A percentile compares a stretch with the other conserved stretches of the same genome.
These are phyloP conservation scores for Notothenia rossii DNA, from an alignment of 2,113 vertebrate species.

Conservation along the genomic window DNA sequence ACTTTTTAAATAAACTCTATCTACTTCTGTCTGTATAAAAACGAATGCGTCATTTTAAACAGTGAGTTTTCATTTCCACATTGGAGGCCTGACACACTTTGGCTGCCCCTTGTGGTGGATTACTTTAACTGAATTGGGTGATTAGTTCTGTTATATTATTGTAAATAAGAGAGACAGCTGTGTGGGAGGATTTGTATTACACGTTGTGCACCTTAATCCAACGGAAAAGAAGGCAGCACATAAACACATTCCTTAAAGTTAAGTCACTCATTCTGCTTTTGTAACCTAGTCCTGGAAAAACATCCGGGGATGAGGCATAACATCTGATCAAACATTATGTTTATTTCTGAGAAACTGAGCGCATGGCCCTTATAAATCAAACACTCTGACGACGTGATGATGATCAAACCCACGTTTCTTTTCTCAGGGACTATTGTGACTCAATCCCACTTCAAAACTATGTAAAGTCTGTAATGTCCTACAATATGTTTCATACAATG, in stretches of 20 bases:
- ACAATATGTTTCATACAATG: too few species aligned
- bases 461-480: too few species aligned
- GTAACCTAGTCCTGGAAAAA: conserved; percentile 15
- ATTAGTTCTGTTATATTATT: neutral
- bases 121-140: neutral
- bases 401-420: neutral
- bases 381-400: conserved; percentile 4
- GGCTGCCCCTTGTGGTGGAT: neutral
- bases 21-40: neutral
- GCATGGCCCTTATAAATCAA: conserved; percentile 5
- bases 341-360: conserved; percentile 39
- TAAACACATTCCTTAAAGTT: conserved; percentile 12
- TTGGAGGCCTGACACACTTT: neutral
- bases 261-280: conserved; percentile 8
- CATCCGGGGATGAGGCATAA: neutral
- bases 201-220: neutral
- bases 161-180: neutral
- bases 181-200: conserved; percentile 15
- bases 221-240: neutral
- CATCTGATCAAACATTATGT: neutral
- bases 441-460: neutral
- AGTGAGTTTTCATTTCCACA: too few species aligned
- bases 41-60: neutral
- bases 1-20: neutral
- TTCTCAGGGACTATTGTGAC: neutral